Evolutionary conservation across 2,113 vertebrate species (phyloP).

Genomic region (Equus przewalskii): DNA sequence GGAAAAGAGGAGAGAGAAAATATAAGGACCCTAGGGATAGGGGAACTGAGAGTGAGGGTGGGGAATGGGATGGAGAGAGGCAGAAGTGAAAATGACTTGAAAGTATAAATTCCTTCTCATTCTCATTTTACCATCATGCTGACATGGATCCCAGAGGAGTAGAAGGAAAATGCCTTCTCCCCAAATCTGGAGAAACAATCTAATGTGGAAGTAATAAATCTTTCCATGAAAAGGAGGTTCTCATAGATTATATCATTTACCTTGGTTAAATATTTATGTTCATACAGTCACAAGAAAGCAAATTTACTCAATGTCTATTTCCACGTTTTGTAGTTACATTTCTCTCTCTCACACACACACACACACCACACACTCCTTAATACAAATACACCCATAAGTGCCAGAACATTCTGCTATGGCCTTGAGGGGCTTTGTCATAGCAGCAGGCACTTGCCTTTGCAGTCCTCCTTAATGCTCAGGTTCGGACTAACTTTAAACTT

Average conservation of each 20-base stretch:
- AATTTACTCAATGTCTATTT: neutral
- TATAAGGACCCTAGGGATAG: too few species aligned
- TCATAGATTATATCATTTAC: neutral
- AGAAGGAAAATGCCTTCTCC: neutral
- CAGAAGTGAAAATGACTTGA: neutral
- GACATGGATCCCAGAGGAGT: neutral
- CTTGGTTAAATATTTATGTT: neutral
- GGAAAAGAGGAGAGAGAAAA: neutral
- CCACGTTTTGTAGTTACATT: neutral
- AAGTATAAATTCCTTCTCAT: neutral
- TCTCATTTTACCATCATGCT: neutral
- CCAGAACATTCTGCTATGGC: neutral
- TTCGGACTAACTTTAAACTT: neutral
- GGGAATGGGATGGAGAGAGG: neutral
- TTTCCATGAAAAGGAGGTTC: neutral
- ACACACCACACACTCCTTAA: neutral
- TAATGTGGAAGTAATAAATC: neutral
- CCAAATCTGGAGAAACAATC: neutral
- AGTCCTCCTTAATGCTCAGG: neutral
- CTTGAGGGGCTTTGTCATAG: neutral
- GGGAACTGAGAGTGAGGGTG: neutral
- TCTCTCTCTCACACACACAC: neutral
- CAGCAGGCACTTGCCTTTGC: neutral
- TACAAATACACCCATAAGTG: neutral
- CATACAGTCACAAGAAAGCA: neutral